phyloP scores from a whole-genome alignment of 2,888 invertebrate species.

The Lycocerus yunnanus region DNA sequence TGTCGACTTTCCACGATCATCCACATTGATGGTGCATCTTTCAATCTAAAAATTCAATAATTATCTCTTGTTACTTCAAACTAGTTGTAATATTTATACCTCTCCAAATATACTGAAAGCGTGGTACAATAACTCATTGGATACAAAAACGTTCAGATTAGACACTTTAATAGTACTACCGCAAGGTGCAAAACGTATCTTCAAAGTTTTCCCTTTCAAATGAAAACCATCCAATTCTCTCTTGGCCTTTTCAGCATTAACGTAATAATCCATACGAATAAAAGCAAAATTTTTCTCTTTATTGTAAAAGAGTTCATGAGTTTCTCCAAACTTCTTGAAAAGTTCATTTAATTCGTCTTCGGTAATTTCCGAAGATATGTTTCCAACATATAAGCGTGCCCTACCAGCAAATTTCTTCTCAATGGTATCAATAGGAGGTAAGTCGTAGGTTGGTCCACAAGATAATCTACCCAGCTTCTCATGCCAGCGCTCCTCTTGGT shows the following conservation, averaged over 20 bases:
- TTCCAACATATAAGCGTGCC: constrained; percentile 92
- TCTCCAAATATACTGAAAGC: constrained; percentile 90
- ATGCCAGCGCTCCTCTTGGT: constrained; percentile 43
- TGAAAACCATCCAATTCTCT: constrained; percentile 88
- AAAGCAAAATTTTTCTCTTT: constrained; percentile 97
- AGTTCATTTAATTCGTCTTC: constrained; percentile 87
- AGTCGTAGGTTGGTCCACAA: constrained; percentile 75
- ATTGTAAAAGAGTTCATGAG: constrained; percentile 90
- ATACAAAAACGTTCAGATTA: constrained; percentile 89
- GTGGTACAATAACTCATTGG: constrained; percentile 91
- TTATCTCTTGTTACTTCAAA: not conserved
- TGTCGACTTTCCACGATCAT: constrained; percentile 94
- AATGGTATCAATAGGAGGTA: constrained; percentile 71
- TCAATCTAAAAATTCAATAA: constrained; percentile 57
- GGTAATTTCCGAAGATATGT: constrained; percentile 84
- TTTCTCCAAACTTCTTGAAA: constrained; percentile 89
- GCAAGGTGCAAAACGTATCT: constrained; percentile 94
- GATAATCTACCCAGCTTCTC: constrained; percentile 72
- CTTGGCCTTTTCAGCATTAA: constrained; percentile 93
- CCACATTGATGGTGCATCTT: constrained; percentile 90
- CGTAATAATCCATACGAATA: constrained; percentile 88
- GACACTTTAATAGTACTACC: constrained; percentile 91
- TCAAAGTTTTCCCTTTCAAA: constrained; percentile 81
- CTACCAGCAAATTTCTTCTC: constrained; percentile 90
- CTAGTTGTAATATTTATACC: constrained; percentile 42